These are phyloP conservation scores for Ispidina lecontei DNA, from an alignment of 2,797 vertebrate species.

Conservation along the genomic window DNA sequence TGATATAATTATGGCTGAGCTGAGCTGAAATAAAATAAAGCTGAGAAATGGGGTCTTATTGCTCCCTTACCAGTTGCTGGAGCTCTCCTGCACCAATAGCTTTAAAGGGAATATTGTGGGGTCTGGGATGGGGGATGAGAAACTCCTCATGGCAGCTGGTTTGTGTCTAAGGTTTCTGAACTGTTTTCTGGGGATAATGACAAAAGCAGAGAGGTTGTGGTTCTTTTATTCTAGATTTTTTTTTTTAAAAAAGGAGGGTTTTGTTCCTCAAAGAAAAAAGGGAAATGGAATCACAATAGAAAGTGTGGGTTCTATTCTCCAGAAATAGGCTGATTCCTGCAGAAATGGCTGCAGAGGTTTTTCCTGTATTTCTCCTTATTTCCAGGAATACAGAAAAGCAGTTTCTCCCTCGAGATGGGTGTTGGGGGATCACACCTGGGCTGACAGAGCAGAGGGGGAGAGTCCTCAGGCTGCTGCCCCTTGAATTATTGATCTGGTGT, in stretches of 20 bases:
- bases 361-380: slow-evolving; percentile 28
- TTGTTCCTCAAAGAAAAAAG: not conserved
- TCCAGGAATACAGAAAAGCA: not conserved
- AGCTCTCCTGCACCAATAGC: not conserved
- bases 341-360: accelerated
- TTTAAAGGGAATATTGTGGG: not conserved
- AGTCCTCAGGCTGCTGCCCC: accelerated
- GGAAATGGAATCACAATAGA: not conserved
- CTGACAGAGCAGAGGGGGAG: not conserved
- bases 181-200: not conserved
- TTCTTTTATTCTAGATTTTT: not conserved
- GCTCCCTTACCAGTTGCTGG: not conserved
- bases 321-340: not conserved
- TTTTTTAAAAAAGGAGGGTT: not conserved
- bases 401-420: not conserved
- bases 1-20: not conserved
- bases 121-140: not conserved
- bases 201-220: not conserved
- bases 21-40: not conserved
- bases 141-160: not conserved
- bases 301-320: not conserved
- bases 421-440: not conserved
- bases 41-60: not conserved
- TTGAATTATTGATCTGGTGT: not conserved
- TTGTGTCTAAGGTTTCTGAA: not conserved